Evolutionary conservation across 2,797 vertebrate genomes (phyloP).

Genomic region (Enteromius fasciolatus): DNA sequence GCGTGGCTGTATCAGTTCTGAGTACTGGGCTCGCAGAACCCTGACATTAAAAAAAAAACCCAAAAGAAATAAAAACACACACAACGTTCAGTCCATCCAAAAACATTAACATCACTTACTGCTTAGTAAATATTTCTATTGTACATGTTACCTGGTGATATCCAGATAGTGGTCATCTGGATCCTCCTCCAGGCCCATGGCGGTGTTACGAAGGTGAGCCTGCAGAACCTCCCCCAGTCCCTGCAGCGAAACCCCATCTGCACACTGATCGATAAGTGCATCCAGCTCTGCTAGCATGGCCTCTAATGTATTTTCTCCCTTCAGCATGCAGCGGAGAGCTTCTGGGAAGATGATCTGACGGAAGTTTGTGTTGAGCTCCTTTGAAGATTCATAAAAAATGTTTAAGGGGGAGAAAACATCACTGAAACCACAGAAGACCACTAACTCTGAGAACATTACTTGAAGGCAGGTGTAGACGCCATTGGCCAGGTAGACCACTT

Average conservation of each 20-base stretch:
- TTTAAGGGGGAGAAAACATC: background rate
- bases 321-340: constrained; percentile 92
- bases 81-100: background rate
- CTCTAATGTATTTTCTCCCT: constrained; percentile 93
- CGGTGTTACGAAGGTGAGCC: constrained; percentile 81
- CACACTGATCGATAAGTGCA: constrained; percentile 91
- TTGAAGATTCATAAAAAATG: background rate
- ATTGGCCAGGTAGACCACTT: constrained; percentile 91
- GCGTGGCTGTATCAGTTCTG: constrained; percentile 96
- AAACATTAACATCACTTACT: background rate
- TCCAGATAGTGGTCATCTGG: constrained; percentile 88
- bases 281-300: constrained; percentile 92
- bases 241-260: constrained; percentile 90
- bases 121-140: too few species aligned
- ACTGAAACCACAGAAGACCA: background rate
- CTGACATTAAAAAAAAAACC: constrained; percentile 67
- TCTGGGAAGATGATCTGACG: constrained; percentile 98
- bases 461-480: constrained; percentile 95
- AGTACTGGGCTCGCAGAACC: constrained; percentile 92
- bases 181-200: constrained; percentile 89
- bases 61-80: too few species aligned
- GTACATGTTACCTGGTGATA: constrained; percentile 81
- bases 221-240: constrained; percentile 88
- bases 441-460: constrained; percentile 70
- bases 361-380: constrained; percentile 98